phyloP scores from a whole-genome alignment of 2,888 invertebrate species.

The Hecatera dysodea region DNA sequence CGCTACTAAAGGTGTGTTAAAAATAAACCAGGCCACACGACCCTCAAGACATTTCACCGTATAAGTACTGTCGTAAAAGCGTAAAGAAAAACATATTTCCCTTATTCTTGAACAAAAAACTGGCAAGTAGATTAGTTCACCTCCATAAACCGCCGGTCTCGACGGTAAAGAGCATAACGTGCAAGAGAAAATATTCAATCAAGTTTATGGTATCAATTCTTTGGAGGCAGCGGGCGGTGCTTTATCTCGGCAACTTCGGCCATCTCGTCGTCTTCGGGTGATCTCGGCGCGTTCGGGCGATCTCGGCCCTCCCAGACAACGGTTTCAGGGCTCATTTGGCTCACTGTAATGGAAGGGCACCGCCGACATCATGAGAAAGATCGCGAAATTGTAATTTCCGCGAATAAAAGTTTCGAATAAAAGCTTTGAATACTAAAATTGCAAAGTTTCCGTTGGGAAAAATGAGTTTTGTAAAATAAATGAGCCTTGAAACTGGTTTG shows the following conservation, averaged over 20 bases:
- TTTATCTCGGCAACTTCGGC: slow-evolving; percentile 67
- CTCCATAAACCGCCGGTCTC: slow-evolving; percentile 66
- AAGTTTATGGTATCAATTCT: slow-evolving; percentile 79
- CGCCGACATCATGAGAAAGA: slow-evolving; percentile 59
- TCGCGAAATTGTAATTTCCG: slow-evolving; percentile 66
- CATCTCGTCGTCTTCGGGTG: slow-evolving; percentile 58
- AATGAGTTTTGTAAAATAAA: slow-evolving; percentile 3
- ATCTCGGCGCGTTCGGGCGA: slow-evolving; percentile 57
- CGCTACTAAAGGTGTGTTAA: slow-evolving; percentile 41
- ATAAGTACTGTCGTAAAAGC: slow-evolving; percentile 47
- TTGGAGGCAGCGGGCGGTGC: slow-evolving; percentile 61
- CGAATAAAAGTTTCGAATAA: slow-evolving; percentile 51
- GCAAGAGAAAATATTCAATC: slow-evolving; percentile 82
- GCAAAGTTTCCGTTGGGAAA: background rate
- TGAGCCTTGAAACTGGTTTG: background rate
- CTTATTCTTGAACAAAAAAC: slow-evolving; percentile 59
- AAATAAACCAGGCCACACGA: slow-evolving; percentile 38
- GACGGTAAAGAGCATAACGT: slow-evolving; percentile 54
- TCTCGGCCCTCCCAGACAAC: slow-evolving; percentile 52
- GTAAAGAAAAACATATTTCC: slow-evolving; percentile 61
- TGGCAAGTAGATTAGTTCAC: slow-evolving; percentile 62
- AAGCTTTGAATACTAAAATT: slow-evolving; percentile 45
- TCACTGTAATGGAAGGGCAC: slow-evolving; percentile 66
- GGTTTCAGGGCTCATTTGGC: slow-evolving; percentile 77
- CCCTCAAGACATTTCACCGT: slow-evolving; percentile 29